A percentile compares a stretch with the other conserved stretches of the same genome.
phyloP scores from a whole-genome alignment of 2,797 vertebrate species.

The Myotis findleyi region DNA sequence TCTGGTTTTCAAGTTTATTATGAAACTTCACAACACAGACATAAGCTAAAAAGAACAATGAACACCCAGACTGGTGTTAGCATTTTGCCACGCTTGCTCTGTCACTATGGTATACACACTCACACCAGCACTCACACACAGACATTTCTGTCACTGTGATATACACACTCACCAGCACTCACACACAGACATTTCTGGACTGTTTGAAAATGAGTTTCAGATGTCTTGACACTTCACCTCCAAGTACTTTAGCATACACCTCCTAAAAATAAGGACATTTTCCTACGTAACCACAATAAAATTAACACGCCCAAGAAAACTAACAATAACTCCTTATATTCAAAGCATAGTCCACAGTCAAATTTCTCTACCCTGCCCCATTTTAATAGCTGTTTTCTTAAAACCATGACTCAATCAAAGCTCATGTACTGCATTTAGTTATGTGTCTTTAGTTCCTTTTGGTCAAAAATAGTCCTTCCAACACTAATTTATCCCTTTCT shows the following conservation, averaged over 20 bases:
- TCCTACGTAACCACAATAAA: background rate
- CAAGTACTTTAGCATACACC: background rate
- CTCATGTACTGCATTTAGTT: background rate
- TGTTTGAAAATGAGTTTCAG: constrained; percentile 34
- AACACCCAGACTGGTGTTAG: background rate
- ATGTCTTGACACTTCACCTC: constrained; percentile 36
- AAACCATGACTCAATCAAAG: background rate
- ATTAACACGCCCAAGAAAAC: constrained; percentile 10
- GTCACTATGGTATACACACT: background rate
- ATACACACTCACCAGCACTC: too few species aligned
- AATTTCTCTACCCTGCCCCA: background rate
- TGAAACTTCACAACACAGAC: background rate
- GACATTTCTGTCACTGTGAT: background rate
- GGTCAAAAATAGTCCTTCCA: background rate
- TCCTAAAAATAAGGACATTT: constrained; percentile 49
- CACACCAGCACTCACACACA: background rate
- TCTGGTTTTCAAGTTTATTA: background rate
- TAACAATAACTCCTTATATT: background rate
- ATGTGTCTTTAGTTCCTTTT: constrained; percentile 29
- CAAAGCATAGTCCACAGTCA: background rate
- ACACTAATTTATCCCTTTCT: background rate
- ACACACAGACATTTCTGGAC: background rate
- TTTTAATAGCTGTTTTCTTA: background rate
- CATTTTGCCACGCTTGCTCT: background rate
- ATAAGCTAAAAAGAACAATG: background rate